A percentile compares a stretch with the other conserved stretches of the same genome.
phyloP scores from a whole-genome alignment of 64 coral and sea anemone species.

The Hydrozoanthus tunicans region DNA sequence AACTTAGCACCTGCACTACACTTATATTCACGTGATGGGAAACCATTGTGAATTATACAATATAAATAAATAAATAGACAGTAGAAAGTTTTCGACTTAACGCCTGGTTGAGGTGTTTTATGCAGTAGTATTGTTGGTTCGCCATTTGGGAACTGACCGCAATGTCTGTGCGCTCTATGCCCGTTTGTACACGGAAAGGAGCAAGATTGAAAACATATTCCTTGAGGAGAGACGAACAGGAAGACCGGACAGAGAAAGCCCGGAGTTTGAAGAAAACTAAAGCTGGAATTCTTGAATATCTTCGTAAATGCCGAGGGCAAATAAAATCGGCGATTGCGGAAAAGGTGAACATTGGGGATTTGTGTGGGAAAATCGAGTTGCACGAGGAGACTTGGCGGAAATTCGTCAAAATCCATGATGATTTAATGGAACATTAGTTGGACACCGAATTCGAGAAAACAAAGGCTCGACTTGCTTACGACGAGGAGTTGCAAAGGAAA shows the following conservation, averaged over 20 bases:
- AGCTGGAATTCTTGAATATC: background rate
- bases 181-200: background rate
- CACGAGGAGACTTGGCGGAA: constrained; percentile 31
- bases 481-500: constrained; percentile 48
- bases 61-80: background rate
- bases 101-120: background rate
- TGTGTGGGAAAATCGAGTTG: constrained; percentile 29
- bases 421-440: background rate
- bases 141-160: background rate
- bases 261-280: background rate
- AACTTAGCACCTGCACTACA: background rate
- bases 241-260: background rate
- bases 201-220: constrained; percentile 11
- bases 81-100: constrained; percentile 9
- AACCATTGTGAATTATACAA: no score
- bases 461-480: constrained; percentile 19
- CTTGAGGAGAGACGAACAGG: background rate
- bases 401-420: constrained; percentile 11
- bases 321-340: background rate
- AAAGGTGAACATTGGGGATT: constrained; percentile 33
- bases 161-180: constrained; percentile 1
- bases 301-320: background rate
- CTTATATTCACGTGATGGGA: no score
- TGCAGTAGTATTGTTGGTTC: background rate
- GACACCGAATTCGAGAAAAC: background rate